Base-by-base conservation (phyloP, 2,888 invertebrate species). In the Crossocerus cetratus region DNA sequence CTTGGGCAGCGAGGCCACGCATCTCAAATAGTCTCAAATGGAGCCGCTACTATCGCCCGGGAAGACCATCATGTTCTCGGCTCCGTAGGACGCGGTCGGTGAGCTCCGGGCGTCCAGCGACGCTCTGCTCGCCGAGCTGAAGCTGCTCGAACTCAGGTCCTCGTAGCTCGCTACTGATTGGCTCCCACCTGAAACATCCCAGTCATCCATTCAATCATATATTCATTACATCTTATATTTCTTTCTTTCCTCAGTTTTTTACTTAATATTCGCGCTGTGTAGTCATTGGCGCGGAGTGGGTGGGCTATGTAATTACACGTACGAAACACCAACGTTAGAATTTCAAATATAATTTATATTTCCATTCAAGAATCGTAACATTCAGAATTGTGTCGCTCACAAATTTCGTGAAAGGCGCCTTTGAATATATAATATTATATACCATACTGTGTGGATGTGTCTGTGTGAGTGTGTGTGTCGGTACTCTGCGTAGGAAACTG, bases 131-230 rank as follows among this genome's bases (percentile, higher is more conserved):
- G 95, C 94, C 0, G 96, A 96, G 87, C 96, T 96, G 86, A 96
- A 95, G 89, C 96, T 96, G 90, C 96, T 96, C 44, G 96, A 94
- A 88, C 96, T 96, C 61, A 96, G 91, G 87, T 96, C 96, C 88
- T 96, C 96, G 77, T 87, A 90, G 75, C 90, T 91, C 22, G 91
- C 95, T 82, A 93, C 93, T 42, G 94, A 93, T 65, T 93, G 93
- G 85, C 93, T 92, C 56, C 93, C 92, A 80, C 92, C 93, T 92
- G 90, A 57, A 90, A 91, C 68, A 80, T 5, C 1, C 11, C n/a
- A 49, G 49, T 16, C 32, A 3, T n/a, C n/a, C n/a, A n/a, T n/a
- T n/a, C n/a, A n/a, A n/a, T n/a, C n/a, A n/a, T n/a, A n/a, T n/a
- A n/a, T n/a, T n/a, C n/a, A n/a, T n/a, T n/a, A n/a, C n/a, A n/a